Percentiles rank a stretch among this genome's conserved stretches.
phyloP scores from a whole-genome alignment of 2,797 vertebrate genomes.

The Acrossocheilus wenchowensis region DNA sequence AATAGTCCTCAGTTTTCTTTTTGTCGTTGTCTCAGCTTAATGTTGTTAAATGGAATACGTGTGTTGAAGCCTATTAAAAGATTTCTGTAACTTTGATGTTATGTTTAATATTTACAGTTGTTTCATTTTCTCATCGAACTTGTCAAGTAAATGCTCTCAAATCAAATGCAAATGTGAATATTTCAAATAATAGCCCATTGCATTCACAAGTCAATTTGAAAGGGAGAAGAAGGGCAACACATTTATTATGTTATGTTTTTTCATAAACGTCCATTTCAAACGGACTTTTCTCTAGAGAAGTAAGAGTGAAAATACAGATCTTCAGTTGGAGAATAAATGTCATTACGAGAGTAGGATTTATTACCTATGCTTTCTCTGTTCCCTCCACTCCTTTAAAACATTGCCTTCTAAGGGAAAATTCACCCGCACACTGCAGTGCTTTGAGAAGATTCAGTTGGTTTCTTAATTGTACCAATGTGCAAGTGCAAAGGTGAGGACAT shows the following conservation, averaged over 20 bases:
- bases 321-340: constrained; percentile 2
- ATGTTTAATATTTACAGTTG: not conserved
- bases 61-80: too few relatives aligned
- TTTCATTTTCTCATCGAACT: constrained; percentile 8
- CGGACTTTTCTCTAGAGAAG: not conserved
- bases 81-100: not conserved
- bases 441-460: constrained; percentile 44
- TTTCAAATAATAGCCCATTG: not conserved
- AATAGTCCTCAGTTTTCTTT: too few relatives aligned
- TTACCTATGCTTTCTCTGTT: constrained; percentile 28
- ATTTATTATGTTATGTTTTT: not conserved
- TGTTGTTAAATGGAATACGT: too few relatives aligned
- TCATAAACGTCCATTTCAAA: not conserved
- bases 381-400: constrained; percentile 19
- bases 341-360: constrained; percentile 47
- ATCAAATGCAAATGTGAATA: not conserved
- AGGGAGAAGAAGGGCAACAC: not conserved
- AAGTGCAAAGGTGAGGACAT: constrained; percentile 19
- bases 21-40: too few relatives aligned
- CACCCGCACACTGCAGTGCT: constrained; percentile 20
- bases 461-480: constrained; percentile 24
- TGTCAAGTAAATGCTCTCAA: not conserved
- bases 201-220: not conserved
- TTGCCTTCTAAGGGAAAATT: constrained; percentile 16
- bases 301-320: not conserved